These are phyloP conservation scores for Agrotis clavis DNA, from an alignment of 2,888 invertebrate species.

Conservation along the genomic window DNA sequence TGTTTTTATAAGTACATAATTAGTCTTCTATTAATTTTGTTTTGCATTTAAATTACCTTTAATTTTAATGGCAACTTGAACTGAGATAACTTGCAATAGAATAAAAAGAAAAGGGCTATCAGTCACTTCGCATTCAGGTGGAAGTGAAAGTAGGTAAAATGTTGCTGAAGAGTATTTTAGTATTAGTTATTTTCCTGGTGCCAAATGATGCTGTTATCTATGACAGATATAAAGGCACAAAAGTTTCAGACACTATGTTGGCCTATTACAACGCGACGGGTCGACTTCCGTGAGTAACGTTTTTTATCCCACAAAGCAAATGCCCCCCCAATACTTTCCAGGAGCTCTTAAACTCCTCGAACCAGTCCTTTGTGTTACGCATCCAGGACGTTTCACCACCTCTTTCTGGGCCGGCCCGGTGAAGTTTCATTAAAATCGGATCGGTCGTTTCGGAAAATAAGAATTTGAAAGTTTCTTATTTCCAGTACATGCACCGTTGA, in stretches of 20 bases:
- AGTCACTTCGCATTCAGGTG: background rate
- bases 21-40: background rate
- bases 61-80: background rate
- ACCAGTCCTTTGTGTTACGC: no score
- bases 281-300: slow-evolving; percentile 12
- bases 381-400: no score
- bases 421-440: no score
- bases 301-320: no score
- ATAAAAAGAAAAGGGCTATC: background rate
- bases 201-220: slow-evolving; percentile 9
- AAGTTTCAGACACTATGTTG: slow-evolving; percentile 5
- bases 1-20: background rate
- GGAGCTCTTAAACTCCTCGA: no score
- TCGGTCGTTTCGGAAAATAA: no score
- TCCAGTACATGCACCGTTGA: slow-evolving; percentile 16
- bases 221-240: slow-evolving; percentile 9
- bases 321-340: no score
- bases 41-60: background rate
- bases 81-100: background rate
- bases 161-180: slow-evolving; percentile 6
- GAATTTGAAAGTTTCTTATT: background rate
- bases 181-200: background rate
- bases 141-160: background rate
- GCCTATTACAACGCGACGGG: slow-evolving; percentile 19
- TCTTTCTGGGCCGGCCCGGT: no score